Evolutionary conservation across 2,888 invertebrate genomes (phyloP).

Genomic region (Heliconius cydno): DNA sequence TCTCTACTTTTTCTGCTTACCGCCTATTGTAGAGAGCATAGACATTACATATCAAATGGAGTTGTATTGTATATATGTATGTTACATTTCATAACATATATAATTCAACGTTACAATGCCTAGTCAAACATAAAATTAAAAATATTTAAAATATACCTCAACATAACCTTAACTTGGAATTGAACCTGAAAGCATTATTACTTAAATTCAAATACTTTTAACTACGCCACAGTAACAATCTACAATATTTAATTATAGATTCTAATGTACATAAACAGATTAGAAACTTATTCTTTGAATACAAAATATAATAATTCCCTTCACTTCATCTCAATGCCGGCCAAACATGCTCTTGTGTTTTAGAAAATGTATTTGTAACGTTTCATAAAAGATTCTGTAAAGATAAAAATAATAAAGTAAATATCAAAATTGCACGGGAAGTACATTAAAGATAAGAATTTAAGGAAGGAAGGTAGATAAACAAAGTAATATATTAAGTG

Average conservation of each 20-base stretch:
- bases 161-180: too few species aligned
- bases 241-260: neutral
- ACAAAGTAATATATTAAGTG: neutral
- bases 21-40: too few species aligned
- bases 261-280: neutral
- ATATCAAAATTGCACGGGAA: neutral
- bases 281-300: neutral
- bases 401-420: neutral
- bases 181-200: too few species aligned
- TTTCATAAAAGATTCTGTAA: neutral
- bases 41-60: too few species aligned
- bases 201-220: too few species aligned
- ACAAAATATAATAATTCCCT: slow-evolving; percentile 3
- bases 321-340: slow-evolving; percentile 21
- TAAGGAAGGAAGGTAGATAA: neutral
- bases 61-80: too few species aligned
- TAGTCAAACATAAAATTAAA: too few species aligned
- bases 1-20: too few species aligned
- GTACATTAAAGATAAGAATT: slow-evolving; percentile 1
- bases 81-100: too few species aligned
- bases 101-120: too few species aligned
- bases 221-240: too few species aligned
- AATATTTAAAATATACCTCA: too few species aligned
- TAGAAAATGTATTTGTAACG: neutral
- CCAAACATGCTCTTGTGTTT: slow-evolving; percentile 1